Evolutionary conservation across 2,888 invertebrate genomes (phyloP), one percentile per base, ranked within the genome.

Genomic region (Stramonita haemastoma): DNA sequence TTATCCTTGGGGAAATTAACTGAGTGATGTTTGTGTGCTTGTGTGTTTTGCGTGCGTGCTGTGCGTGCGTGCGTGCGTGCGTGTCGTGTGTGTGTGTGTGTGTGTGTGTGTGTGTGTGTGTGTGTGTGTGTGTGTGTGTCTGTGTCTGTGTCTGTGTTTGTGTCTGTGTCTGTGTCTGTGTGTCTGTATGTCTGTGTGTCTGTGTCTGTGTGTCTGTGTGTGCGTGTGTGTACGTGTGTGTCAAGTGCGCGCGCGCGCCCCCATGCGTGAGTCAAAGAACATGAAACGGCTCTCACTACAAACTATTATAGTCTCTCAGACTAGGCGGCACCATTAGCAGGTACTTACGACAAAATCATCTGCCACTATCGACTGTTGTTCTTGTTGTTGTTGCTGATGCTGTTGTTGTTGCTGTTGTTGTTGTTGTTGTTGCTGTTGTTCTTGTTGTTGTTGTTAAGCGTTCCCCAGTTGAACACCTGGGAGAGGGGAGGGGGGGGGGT

Each of bases 1-100:
- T 46, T 46, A 46, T 46, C 46, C 46, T 46, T 46, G 46, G 46
- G 8, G 46, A 46, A 46, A 46, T 46, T 8, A 46, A 46, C 46
- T 46, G 46, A 46, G 46, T 46, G 46, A 46, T 46, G 0, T 26
- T 56, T n/a, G 56, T 46, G 4, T 84, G 22, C 46, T 6, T 46
- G 22, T n/a, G 0, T 29, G 15, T 17, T 4, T 57, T 17, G 0
- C 26, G 57, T 86, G 32, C 1, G 56, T 87, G 46, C n/a, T 73
- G 87, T 87, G 73, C 73, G 87, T 87, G 86, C 73, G 87, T 87
- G 70, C 13, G 87, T 70, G 87, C 29, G 87, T 36, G 70, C 13
- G 70, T 34, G 34, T 36, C n/a, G n/a, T n/a, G n/a, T n/a, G 32
- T 13, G 56, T 87, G 46, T 73, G 87, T 87, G 73, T 87, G 87